Evolutionary conservation across 2,113 vertebrate genomes (phyloP).

Genomic region (Callithrix jacchus): DNA sequence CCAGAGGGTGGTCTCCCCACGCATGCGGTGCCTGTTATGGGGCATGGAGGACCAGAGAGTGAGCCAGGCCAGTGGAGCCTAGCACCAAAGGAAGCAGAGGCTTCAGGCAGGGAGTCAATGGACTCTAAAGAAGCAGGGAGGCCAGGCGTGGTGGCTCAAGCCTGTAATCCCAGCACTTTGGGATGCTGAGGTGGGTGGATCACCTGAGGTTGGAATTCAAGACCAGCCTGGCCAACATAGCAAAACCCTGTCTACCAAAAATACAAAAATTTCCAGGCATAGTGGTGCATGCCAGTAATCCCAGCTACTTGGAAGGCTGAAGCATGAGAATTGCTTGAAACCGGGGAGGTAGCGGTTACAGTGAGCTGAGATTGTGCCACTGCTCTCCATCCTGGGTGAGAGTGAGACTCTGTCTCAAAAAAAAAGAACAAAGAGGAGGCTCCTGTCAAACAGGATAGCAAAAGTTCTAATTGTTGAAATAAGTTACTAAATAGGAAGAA

Average conservation of each 20-base stretch:
- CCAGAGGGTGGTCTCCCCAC: slow-evolving; percentile 92
- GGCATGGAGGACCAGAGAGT: background rate
- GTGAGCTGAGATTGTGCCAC: too few species aligned
- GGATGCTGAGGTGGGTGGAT: too few species aligned
- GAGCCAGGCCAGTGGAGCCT: accelerated
- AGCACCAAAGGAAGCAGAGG: background rate
- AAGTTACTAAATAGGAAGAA: background rate
- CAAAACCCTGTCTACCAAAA: too few species aligned
- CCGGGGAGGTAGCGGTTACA: background rate
- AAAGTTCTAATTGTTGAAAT: background rate
- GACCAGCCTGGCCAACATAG: too few species aligned
- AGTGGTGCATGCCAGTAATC: background rate
- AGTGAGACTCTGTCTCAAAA: background rate
- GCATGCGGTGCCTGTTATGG: slow-evolving; percentile 92
- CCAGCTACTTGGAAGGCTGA: background rate
- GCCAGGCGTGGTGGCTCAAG: accelerated
- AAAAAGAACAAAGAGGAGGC: background rate
- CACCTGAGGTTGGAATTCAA: too few species aligned
- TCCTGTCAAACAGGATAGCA: background rate
- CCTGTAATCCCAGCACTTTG: too few species aligned
- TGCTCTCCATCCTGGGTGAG: background rate
- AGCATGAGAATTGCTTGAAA: background rate
- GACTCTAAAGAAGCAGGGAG: background rate
- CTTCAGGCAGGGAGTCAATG: background rate
- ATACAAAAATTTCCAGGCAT: too few species aligned